Evolutionary conservation across 1,140 invertebrate genomes (phyloP), one percentile per base, ranked within the genome.

Genomic region (Hylaeus anthracinus): DNA sequence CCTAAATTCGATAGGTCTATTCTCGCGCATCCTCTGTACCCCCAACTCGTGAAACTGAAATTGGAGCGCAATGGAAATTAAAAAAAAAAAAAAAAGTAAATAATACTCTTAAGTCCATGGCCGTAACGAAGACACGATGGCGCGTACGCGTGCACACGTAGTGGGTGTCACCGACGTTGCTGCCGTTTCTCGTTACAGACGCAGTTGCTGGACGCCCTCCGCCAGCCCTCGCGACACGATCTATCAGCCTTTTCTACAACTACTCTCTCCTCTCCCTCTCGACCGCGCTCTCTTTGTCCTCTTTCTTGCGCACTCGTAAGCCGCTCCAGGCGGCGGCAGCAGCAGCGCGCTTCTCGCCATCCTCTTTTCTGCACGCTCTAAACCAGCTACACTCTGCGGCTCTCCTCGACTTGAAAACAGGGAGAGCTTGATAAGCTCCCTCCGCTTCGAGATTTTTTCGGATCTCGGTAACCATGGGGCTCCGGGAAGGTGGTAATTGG

Each of bases 101-200:
- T 0, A 26, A 26, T 26, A 26, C 26, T 26, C 26, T 26, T 26
- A 26, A 0, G 26, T 26, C 26, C 26, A 26, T 26, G 26, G 26
- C 26, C 26, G 26, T 26, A 26, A 26, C 26, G 26, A 26, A 26
- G 26, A 26, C 26, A 26, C 26, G 26, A 26, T 26, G 2, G 26
- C 10, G 55, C 70, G n/a, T 14, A 58, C 73, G 60, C 37, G 26
- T 71, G 79, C 78, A 76, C 78, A 65, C 66, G 84, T 90, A 85
- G 89, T 88, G 90, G 88, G 88, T 90, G 91, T 89, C 89, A 83
- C 74, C 83, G 85, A 82, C 84, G 87, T 82, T 77, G 85, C 88
- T 86, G 88, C 85, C 86, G 87, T 86, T 92, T 85, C 90, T 93
- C 88, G 90, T 93, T 92, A 91, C 90, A 88, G 86, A 88, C 88